Evolutionary conservation across 2,797 vertebrate species (phyloP), one percentile per base, ranked within the genome.

Genomic region (Rhynchotus rufescens): DNA sequence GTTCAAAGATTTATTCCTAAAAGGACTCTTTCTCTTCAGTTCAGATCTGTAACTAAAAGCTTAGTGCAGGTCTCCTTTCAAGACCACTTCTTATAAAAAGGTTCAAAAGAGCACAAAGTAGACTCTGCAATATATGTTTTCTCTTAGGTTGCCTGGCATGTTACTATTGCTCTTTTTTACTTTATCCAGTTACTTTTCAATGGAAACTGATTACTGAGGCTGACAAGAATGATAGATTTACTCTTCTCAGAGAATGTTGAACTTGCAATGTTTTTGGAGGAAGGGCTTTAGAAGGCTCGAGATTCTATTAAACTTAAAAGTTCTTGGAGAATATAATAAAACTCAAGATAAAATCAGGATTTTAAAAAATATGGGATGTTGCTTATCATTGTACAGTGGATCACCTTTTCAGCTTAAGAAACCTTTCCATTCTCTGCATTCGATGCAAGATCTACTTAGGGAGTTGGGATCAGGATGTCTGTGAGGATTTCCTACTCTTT

Each of bases 101-200:
- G 65, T 92, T 92, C 73, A 73, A 88, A 91, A 86, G 69, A 93
- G 21, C 66, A 76, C 12, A 77, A 15, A 57, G 40, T 19, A 91
- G 36, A 64, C 30, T 72, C 78, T 45, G n/a, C 23, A 80, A 64
- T 52, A 25, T 11, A 61, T 40, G 6, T 73, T 84, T 75, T 88
- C 32, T 91, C 61, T 42, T 81, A 67, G 7, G 17, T 89, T 82
- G 22, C 44, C 36, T 84, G 22, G 44, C 21, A 47, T 56, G 40
- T 68, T 86, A 66, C 19, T 73, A 25, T 34, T 78, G 40, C 5
- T 86, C 38, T 59, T 65, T 87, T 87, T 79, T 54, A 22, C 40
- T 93, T 89, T 86, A 49, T 67, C 15, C 40, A 34, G 7, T 68
- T 77, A 26, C 2, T 54, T 82, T 89, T 57, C 3, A 77, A 40